Percentiles rank a stretch among this genome's conserved stretches.
phyloP scores from a whole-genome alignment of 2,888 invertebrate species.

The Rotaria macrura region DNA sequence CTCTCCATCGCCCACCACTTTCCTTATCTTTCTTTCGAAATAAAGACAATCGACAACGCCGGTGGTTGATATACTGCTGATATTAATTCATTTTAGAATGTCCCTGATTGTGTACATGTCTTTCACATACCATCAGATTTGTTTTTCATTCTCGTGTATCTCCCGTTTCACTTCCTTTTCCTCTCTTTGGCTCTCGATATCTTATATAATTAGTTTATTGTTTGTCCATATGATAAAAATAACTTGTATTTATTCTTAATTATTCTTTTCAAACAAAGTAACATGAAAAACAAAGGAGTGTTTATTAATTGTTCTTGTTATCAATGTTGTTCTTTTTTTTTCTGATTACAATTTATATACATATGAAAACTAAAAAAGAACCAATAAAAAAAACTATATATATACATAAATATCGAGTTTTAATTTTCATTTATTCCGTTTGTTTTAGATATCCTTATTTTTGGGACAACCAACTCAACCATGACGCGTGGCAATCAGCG shows the following conservation, averaged over 20 bases:
- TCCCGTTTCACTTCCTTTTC: background rate
- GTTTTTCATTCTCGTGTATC: background rate
- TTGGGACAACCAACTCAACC: background rate
- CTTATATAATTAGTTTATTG: background rate
- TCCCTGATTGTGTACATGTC: background rate
- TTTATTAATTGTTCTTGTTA: background rate
- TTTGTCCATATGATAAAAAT: background rate
- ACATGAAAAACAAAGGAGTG: background rate
- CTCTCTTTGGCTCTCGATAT: background rate
- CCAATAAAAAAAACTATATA: background rate
- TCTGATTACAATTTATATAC: background rate
- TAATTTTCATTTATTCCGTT: background rate
- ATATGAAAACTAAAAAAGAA: background rate
- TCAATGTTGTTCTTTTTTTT: background rate
- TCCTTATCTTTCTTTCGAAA: background rate
- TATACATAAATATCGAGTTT: background rate
- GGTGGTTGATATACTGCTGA: slow-evolving; percentile 3
- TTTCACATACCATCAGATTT: slow-evolving; percentile 3
- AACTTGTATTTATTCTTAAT: background rate
- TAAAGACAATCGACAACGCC: background rate
- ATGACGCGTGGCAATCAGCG: background rate
- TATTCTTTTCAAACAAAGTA: background rate
- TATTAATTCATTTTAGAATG: background rate
- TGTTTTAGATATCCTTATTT: background rate
- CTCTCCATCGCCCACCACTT: too few relatives aligned